Evolutionary conservation across 2,888 invertebrate genomes (phyloP).

Genomic region (Silvanus unidentatus): DNA sequence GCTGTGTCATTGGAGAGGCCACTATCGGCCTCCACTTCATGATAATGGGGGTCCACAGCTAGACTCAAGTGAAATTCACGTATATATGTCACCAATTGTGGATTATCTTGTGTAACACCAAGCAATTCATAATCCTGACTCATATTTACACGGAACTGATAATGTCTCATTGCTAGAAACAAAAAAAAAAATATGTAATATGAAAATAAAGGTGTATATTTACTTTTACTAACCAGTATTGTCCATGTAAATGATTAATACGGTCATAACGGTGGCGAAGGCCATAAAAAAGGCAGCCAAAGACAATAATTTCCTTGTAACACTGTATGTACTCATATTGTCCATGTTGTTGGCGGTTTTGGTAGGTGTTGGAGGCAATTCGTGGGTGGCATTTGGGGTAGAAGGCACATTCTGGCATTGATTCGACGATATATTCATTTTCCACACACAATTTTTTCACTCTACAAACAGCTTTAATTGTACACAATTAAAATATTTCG

Average conservation of each 20-base stretch:
- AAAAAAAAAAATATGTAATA: too few relatives aligned
- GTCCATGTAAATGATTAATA: slow-evolving; percentile 74
- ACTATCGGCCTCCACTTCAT: slow-evolving; percentile 35
- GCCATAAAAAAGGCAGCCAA: slow-evolving; percentile 69
- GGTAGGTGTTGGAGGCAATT: slow-evolving; percentile 28
- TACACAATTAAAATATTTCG: background rate
- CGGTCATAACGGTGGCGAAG: slow-evolving; percentile 74
- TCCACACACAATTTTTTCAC: background rate
- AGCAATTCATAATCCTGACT: slow-evolving; percentile 70
- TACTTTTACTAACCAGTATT: slow-evolving; percentile 67
- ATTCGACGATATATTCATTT: background rate
- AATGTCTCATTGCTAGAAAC: slow-evolving; percentile 60
- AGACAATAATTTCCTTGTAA: slow-evolving; percentile 44
- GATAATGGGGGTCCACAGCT: slow-evolving; percentile 46
- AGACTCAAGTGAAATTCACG: slow-evolving; percentile 61
- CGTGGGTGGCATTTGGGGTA: slow-evolving; percentile 15
- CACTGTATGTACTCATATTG: slow-evolving; percentile 1
- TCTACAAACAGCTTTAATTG: background rate
- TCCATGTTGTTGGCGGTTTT: slow-evolving; percentile 24
- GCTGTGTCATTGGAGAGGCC: slow-evolving; percentile 48
- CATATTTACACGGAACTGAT: slow-evolving; percentile 76
- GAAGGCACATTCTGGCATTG: slow-evolving; percentile 18
- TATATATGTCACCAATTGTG: slow-evolving; percentile 68
- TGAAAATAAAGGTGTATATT: slow-evolving; percentile 8
- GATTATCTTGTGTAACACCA: slow-evolving; percentile 68